Percentiles rank a stretch among this genome's conserved stretches.
phyloP scores from a whole-genome alignment of 2,113 vertebrate genomes.

The Thalassarche chlororhynchos region DNA sequence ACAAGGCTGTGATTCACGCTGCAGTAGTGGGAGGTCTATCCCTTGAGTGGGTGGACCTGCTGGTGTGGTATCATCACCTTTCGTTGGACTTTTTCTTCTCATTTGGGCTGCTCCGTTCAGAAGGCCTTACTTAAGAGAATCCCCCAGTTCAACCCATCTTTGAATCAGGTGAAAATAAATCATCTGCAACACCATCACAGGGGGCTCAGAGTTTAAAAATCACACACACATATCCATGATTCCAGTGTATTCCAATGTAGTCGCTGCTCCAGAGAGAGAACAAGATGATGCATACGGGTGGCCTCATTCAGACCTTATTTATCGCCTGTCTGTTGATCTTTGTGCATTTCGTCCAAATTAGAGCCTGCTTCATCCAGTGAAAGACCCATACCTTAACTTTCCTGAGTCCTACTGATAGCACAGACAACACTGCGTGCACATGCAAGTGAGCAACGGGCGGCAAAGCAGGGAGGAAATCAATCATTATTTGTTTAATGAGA shows the following conservation, averaged over 20 bases:
- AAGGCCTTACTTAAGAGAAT: not conserved
- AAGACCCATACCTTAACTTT: not conserved
- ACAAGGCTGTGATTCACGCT: rapidly evolving
- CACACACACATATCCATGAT: not conserved
- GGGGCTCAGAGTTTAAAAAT: not conserved
- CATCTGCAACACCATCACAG: not conserved
- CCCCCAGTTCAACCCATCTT: not conserved
- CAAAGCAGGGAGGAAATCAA: not conserved
- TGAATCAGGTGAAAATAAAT: not conserved
- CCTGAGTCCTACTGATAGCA: too few relatives aligned
- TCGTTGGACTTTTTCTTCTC: not conserved
- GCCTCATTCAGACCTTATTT: not conserved
- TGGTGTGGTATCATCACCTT: rapidly evolving
- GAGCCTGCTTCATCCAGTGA: not conserved
- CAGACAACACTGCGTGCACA: not conserved
- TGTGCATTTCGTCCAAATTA: not conserved
- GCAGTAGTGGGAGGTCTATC: not conserved
- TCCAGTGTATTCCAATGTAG: not conserved
- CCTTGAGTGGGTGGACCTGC: not conserved
- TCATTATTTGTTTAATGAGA: not conserved
- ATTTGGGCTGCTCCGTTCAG: not conserved
- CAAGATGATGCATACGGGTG: rapidly evolving
- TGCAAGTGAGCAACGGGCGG: not conserved
- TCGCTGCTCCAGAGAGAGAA: not conserved
- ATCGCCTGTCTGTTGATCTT: not conserved